Percentiles rank a stretch among this genome's conserved stretches.
phyloP scores from a whole-genome alignment of 1,140 invertebrate species.

The Drosophila takahashii region DNA sequence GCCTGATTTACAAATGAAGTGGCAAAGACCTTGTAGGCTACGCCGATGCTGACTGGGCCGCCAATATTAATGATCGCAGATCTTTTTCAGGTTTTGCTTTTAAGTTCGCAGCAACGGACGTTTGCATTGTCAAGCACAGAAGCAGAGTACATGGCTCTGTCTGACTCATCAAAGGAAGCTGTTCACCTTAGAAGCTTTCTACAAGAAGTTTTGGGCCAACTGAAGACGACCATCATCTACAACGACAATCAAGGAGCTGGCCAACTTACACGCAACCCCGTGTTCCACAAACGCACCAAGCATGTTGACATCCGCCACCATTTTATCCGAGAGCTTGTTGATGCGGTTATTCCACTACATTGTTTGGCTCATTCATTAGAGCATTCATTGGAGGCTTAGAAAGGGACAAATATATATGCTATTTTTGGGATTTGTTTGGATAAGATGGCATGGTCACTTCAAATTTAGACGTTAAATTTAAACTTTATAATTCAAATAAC shows the following conservation, averaged over 20 bases:
- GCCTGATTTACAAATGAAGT: background rate
- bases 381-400: no score
- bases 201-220: conserved; percentile 8
- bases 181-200: conserved; percentile 12
- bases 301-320: conserved; percentile 7
- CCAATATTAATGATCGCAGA: background rate
- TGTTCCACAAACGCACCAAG: conserved; percentile 8
- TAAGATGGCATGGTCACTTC: no score
- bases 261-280: conserved; percentile 7
- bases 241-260: conserved; percentile 6
- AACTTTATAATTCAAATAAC: no score
- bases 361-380: no score
- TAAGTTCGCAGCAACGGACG: background rate
- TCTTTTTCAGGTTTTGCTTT: conserved; percentile 5
- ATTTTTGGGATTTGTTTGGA: no score
- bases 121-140: conserved; percentile 19
- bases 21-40: background rate
- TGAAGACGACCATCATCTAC: conserved; percentile 1
- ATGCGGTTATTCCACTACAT: no score
- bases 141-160: conserved; percentile 71
- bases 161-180: conserved; percentile 1
- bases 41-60: background rate
- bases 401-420: no score
- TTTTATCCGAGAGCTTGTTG: conserved; percentile 4
- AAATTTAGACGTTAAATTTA: no score